Conservation (phyloP, 2,797 vertebrate species). For the Acipenser ruthenus region DNA sequence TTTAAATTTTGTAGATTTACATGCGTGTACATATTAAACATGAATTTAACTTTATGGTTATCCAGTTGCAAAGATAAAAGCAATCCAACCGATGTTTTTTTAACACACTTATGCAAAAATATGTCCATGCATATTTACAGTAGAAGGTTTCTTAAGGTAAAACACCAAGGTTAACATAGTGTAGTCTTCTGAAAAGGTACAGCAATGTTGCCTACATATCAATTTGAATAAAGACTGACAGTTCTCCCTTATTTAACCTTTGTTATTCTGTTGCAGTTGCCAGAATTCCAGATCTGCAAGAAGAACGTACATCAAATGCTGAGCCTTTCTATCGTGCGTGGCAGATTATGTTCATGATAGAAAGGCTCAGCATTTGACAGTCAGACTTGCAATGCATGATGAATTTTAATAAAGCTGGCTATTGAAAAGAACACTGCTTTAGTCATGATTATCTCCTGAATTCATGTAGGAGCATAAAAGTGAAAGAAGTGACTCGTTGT, state of each 20-base stretch:
- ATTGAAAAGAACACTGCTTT: conserved; percentile 22
- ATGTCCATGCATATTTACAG: no score
- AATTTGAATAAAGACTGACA: neutral
- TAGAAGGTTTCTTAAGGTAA: no score
- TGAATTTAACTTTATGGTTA: no score
- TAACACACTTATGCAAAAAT: no score
- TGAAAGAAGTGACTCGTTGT: neutral
- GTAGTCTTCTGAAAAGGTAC: no score
- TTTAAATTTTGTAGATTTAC: no score
- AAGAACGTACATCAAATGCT: neutral
- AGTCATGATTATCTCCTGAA: conserved; percentile 19
- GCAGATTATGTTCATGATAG: conserved; percentile 20
- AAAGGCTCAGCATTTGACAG: neutral
- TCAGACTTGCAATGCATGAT: conserved; percentile 16
- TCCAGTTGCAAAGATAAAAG: no score
- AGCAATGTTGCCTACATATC: neutral
- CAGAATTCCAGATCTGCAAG: conserved; percentile 17
- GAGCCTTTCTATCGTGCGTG: conserved; percentile 16
- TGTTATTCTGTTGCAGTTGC: conserved; percentile 12
- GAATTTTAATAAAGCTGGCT: conserved; percentile 32
- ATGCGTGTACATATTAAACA: no score
- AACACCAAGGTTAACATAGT: no score
- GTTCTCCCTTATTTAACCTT: neutral
- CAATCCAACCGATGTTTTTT: no score
- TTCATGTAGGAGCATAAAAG: conserved; percentile 13